Percentiles rank a stretch among this genome's conserved stretches.
phyloP scores from a whole-genome alignment of 2,797 vertebrate species.

The Uromys caudimaculatus region DNA sequence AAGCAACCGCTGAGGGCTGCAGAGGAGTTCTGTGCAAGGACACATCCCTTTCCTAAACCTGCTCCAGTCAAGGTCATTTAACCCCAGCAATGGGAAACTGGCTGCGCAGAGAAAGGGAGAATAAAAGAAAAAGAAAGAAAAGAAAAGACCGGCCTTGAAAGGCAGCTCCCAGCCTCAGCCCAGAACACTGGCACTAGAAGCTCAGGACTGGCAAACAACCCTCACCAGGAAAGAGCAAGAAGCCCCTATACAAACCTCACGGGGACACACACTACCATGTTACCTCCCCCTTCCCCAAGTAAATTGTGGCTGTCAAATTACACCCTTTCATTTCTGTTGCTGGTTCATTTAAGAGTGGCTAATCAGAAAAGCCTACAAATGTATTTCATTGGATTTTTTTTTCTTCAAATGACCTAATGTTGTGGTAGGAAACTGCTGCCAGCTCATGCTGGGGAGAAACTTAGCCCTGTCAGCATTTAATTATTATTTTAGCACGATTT shows the following conservation, averaged over 20 bases:
- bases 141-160: background rate
- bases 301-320: constrained; percentile 85
- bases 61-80: background rate
- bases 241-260: constrained; percentile 74
- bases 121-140: background rate
- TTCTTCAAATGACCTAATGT: constrained; percentile 87
- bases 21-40: background rate
- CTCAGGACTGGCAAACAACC: constrained; percentile 69
- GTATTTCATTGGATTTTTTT: constrained; percentile 85
- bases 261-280: constrained; percentile 71
- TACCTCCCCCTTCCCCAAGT: constrained; percentile 69
- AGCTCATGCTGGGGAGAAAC: constrained; percentile 87
- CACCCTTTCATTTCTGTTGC: constrained; percentile 86
- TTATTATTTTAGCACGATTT: constrained; percentile 90
- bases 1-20: background rate
- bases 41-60: constrained; percentile 6
- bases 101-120: background rate
- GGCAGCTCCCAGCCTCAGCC: constrained; percentile 46
- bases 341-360: constrained; percentile 83
- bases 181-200: constrained; percentile 36
- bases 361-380: constrained; percentile 86
- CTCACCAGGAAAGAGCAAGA: constrained; percentile 76
- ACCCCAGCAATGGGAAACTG: background rate
- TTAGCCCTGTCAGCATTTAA: constrained; percentile 89
- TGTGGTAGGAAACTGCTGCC: constrained; percentile 86